Base-by-base conservation (phyloP, 2,113 vertebrate species). In the Syngnathus typhle region DNA sequence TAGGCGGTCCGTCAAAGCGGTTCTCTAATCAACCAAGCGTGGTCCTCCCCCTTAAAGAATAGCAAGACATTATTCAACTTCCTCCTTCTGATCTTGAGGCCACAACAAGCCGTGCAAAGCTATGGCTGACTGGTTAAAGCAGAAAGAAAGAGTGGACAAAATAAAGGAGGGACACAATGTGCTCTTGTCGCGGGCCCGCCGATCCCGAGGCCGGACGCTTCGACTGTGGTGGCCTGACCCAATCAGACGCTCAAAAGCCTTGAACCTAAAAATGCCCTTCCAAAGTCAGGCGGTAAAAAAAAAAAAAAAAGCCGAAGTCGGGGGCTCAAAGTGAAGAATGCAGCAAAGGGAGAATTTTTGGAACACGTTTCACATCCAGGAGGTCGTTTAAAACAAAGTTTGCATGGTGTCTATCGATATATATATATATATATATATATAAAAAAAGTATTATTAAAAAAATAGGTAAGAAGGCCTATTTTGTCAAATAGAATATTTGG, bases 31-130 rank as follows among this genome's bases (percentile, higher is more conserved):
- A 89, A 82, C 90, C 88, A 90, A 89, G 80, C 90, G 85, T 91
- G 83, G 82, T 80, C 76, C 87, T 23, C 88, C 88, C 87, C 87
- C 82, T 90, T 84, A 89, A 90, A 91, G 89, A 90, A 88, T 89
- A 90, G 89, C 88, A 91, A 92, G 90, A 92, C 89, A 89, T 92
- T 91, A 92, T 92, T 91, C 90, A 88, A 88, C 89, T 83, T 91
- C 86, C 88, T 89, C 86, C 91, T 87, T 91, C 86, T 91, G 90
- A 90, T 91, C 88, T 85, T 82, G 84, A 85, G 88, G 85, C 88
- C 88, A 89, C 86, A 88, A 90, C 86, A 91, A 91, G 89, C 87
- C 89, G 88, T 89, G 88, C 89, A 21, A 89, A 83, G 87, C 85
- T 85, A 89, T 80, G 88, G 89, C 81, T 88, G 87, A 91, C 84